Evolutionary conservation across 1,140 invertebrate genomes (phyloP), one percentile per base, ranked within the genome.

Genomic region (Scaptomyza graminum): DNA sequence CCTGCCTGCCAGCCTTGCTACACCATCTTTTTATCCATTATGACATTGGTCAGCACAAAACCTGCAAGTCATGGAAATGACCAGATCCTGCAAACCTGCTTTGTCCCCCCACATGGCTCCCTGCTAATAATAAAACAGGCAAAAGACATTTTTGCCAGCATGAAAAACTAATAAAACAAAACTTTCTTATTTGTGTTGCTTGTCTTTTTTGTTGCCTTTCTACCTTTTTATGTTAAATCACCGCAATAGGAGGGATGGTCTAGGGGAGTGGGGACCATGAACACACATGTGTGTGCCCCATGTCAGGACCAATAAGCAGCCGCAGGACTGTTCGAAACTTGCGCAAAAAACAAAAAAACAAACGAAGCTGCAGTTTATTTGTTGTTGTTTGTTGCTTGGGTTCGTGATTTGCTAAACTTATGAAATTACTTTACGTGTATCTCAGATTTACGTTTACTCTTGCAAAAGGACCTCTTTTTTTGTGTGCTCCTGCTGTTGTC

Each of bases 81-180:
- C 51, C 67, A 62, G 37, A 59, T 69, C 56, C 59, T 31, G 31
- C 11, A 1, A 16, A 16, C 16, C n/a, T 9, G 5, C 7, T 0
- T 9, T 1, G 15, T 2, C 28, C 9, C 0, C 2, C 22, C 5
- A 8, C 15, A 8, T 22, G 18, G 9, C 22, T 12, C 3, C 50
- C 15, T 52, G 50, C 71, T 89, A 80, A 88, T 89, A 88, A 88
- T 84, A 88, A 89, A 85, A 60, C 73, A 84, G 76, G 56, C 69
- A 80, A 41, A 41, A 82, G 74, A 88, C 80, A 71, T 71, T 71
- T 34, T 71, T 59, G 54, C 63, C 62, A 65, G 68, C 62, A 82
- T 82, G 79, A 87, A 87, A 89, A 89, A 89, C 84, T 89, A 89
- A 89, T 89, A 89, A 89, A 89, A 89, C 84, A 89, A 89, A 88